Base-by-base conservation (phyloP, 2,888 invertebrate species). In the Halictus ligatus region DNA sequence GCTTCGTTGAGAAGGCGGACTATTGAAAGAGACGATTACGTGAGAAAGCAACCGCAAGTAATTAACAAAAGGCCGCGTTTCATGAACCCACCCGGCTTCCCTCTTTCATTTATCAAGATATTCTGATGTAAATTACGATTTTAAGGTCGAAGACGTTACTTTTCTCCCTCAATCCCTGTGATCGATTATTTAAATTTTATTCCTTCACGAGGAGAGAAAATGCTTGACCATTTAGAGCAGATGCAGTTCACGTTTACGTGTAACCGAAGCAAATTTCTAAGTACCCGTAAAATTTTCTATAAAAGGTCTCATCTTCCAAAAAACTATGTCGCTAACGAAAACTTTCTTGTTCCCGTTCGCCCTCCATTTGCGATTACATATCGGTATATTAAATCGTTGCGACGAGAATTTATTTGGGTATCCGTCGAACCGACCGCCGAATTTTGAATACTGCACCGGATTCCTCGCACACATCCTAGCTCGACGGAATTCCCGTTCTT, bases 41-140 rank as follows among this genome's bases (percentile, higher is more conserved):
- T 5, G n/a, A 43, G 13, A 71, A n/a, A 21, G 71, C n/a, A n/a
- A 46, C 40, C 71, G n/a, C n/a, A 13, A 43, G 69, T 69, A 69
- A 69, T 43, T 71, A 71, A 71, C 43, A 15, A 71, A 43, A n/a
- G 43, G 13, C 43, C 43, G 21, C 69, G 40, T 69, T n/a, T 21
- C 69, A 21, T 2, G 43, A n/a, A 43, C 2, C n/a, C n/a, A n/a
- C n/a, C n/a, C 71, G 40, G 40, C 10, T 71, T n/a, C 12, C 43
- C 21, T 13, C n/a, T 71, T 13, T 71, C 71, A n/a, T 71, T 71
- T 71, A 43, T 71, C 71, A 71, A 43, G 21, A 71, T 43, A 71
- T 71, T 43, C 12, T 2, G 2, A 43, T 71, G 13, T 40, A 43
- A 71, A 69, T 69, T 21, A 12, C 40, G 40, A 40, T 40, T 21